Evolutionary conservation across 53 echinoderm and acorn worm species (phyloP), one percentile per base, ranked within the genome.

Genomic region (Patiria pectinifera): DNA sequence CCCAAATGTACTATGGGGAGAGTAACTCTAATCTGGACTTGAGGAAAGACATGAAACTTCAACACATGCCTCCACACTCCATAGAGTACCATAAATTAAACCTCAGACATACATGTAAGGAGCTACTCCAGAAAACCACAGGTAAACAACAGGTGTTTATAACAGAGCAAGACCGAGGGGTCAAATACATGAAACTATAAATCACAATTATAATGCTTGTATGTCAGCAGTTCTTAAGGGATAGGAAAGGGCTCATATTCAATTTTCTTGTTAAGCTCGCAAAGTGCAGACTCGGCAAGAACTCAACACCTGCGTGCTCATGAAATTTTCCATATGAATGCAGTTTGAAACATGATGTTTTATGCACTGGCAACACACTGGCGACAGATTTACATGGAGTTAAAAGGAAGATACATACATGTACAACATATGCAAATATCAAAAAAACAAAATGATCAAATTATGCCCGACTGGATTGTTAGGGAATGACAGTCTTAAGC

Each of bases 61-160:
- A 66, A 14, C 66, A 66, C 14, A 4, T 3, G 66, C 66, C 15
- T 15, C 15, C 66, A 66, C 15, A 21, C 74, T 74, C n/a, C 74
- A 74, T n/a, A 74, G 10, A 15, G 24, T n/a, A 21, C 23, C 74
- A 74, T 74, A 74, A 74, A 74, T 74, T 74, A 74, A 23, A 24
- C 11, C 6, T 74, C 21, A 69, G 21, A 69, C 16, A 53, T 8
- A 66, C 4, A 15, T 18, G 3, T 15, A 18, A 74, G 74, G 4
- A 74, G 74, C 3, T 74, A 74, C 24, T 6, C 22, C 4, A 74
- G 74, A 1, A 74, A 4, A 18, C 74, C 19, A 66, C 15, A 66
- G 25, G 49, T 62, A 63, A 63, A 84, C 43, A 84, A 84, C 84
- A 84, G 84, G 84, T 84, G 62, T 25, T 84, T 63, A 62, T 43